phyloP scores from a whole-genome alignment of 2,888 invertebrate species.

The Ametastegia equiseti region DNA sequence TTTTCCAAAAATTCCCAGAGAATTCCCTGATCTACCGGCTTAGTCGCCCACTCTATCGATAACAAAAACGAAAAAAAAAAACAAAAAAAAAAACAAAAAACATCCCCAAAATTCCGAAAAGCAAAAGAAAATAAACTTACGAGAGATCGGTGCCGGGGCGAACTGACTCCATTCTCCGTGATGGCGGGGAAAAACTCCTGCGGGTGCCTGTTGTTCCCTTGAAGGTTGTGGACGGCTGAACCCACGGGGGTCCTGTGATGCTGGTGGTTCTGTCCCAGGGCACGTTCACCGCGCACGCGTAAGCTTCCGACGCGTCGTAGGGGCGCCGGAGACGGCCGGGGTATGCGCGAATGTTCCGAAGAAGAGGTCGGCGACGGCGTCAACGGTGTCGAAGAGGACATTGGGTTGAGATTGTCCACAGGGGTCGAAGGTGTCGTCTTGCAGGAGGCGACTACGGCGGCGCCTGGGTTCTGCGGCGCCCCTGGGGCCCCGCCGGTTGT shows the following conservation, averaged over 20 bases:
- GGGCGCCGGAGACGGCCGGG: slow-evolving; percentile 73
- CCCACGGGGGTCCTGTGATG: slow-evolving; percentile 49
- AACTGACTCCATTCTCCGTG: slow-evolving; percentile 79
- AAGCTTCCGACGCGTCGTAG: slow-evolving; percentile 83
- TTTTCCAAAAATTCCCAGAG: no score
- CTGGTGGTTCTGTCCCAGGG: slow-evolving; percentile 55
- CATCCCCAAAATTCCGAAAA: no score
- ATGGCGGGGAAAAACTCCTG: slow-evolving; percentile 80
- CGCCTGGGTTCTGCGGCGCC: slow-evolving; percentile 52
- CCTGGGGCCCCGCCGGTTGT: slow-evolving; percentile 41
- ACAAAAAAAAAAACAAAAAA: neutral
- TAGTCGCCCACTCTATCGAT: no score
- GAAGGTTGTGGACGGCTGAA: slow-evolving; percentile 58
- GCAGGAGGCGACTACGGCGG: slow-evolving; percentile 53
- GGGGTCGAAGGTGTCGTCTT: slow-evolving; percentile 45
- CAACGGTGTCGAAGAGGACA: slow-evolving; percentile 30
- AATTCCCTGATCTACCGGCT: no score
- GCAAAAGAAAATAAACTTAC: slow-evolving; percentile 61
- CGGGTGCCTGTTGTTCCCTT: slow-evolving; percentile 72
- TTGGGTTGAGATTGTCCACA: neutral
- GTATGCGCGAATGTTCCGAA: slow-evolving; percentile 77
- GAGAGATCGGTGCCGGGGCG: slow-evolving; percentile 70
- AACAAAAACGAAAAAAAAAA: neutral
- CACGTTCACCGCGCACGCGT: slow-evolving; percentile 82
- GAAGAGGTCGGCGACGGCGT: slow-evolving; percentile 51